Evolutionary conservation across 1,140 invertebrate species (phyloP).

Genomic region (Cydia pomonella): DNA sequence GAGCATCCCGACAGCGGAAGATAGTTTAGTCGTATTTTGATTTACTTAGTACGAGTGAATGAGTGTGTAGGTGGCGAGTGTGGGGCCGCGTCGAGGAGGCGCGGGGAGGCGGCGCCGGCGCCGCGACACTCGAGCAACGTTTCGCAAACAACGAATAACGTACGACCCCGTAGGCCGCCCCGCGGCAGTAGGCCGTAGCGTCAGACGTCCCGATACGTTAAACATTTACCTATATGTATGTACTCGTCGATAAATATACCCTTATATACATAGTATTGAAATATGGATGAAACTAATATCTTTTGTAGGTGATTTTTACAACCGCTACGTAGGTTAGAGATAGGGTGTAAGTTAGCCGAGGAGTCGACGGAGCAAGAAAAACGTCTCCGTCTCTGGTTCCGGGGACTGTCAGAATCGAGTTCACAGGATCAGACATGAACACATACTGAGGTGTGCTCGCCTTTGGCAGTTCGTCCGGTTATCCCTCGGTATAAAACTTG

Average conservation of each 20-base stretch:
- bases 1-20: conserved; percentile 9
- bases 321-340: conserved; percentile 77
- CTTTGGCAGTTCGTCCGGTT: conserved; percentile 53
- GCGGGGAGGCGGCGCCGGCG: conserved; percentile 39
- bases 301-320: conserved; percentile 80
- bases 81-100: background rate
- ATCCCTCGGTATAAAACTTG: conserved; percentile 72
- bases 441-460: conserved; percentile 23
- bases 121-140: conserved; percentile 71
- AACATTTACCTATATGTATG: conserved; percentile 68
- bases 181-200: conserved; percentile 66
- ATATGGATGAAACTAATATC: conserved; percentile 79
- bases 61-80: conserved; percentile 1
- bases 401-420: background rate
- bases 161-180: conserved; percentile 74
- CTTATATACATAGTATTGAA: conserved; percentile 78
- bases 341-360: conserved; percentile 69
- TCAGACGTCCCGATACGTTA: conserved; percentile 68
- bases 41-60: conserved; percentile 6
- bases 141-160: conserved; percentile 78
- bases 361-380: conserved; percentile 65
- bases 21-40: conserved; percentile 24
- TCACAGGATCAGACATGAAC: conserved; percentile 23
- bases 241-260: conserved; percentile 78
- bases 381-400: conserved; percentile 37